Base-by-base conservation (phyloP, 1,140 invertebrate species). In the Lerema accius region DNA sequence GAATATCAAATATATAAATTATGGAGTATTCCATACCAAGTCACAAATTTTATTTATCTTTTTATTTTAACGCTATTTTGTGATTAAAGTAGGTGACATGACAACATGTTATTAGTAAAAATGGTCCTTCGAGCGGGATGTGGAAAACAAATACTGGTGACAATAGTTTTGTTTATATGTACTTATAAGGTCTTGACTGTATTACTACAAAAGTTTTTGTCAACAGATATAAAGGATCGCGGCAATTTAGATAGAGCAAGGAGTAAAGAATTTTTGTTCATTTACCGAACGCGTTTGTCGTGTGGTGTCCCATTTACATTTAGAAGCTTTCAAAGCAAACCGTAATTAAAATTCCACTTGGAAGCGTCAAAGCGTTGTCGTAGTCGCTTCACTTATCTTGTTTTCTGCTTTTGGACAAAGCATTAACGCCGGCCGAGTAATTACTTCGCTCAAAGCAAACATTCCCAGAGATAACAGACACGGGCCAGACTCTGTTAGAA, bases 371-470 rank as follows among this genome's bases (percentile, higher is more conserved):
- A 58, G 55, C 42, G 26, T 14, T 23, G 32, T 15, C 5, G 56
- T 32, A 48, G 56, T 37, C 56, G 45, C 45, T 60, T 49, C 32
- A 48, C 32, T 60, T 60, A 60, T 60, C 56, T 60, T 26, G 32
- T 60, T 60, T 26, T 60, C 56, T 60, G 32, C 43, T 49, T 59
- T 48, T 46, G 35, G 56, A 49, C 56, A 59, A 59, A 59, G 56
- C 56, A 49, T 59, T 49, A 48, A 48, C 28, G 56, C 17, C 43
- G 32, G 45, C 56, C 56, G 56, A 39, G 56, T 59, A 59, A 59
- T 59, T 59, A 59, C 43, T 48, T 45, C 43, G 56, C 45, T 59
- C 56, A 59, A 59, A 59, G 56, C 43, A 59, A 59, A 59, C 43
- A 59, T 59, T 59, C 26, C 35, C 11, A 39, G 16, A 43, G 56